Percentiles rank a stretch among this genome's conserved stretches.
Evolutionary conservation across 2,888 invertebrate genomes (phyloP).

Genomic region (Agriopis marginaria): DNA sequence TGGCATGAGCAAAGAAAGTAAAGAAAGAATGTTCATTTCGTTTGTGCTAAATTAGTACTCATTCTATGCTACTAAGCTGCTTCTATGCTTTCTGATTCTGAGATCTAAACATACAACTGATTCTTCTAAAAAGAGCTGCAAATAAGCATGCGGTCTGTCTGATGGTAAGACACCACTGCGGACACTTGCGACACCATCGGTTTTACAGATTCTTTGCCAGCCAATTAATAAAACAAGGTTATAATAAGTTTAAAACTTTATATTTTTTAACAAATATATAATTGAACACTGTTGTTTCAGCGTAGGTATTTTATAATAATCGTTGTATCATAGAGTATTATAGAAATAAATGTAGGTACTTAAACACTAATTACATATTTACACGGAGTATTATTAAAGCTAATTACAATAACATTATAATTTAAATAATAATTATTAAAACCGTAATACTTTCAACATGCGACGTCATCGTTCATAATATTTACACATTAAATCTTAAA

Average conservation of each 20-base stretch:
- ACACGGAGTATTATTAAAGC: constrained; percentile 67
- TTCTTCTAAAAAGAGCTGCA: no score
- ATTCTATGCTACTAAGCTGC: no score
- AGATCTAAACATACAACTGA: no score
- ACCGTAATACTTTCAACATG: constrained; percentile 55
- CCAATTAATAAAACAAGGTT: constrained; percentile 51
- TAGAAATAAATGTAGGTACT: constrained; percentile 57
- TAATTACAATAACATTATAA: constrained; percentile 64
- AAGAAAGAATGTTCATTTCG: no score
- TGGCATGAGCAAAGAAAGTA: no score
- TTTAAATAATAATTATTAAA: constrained; percentile 68
- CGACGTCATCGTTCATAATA: constrained; percentile 44
- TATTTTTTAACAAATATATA: constrained; percentile 86
- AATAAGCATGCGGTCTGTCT: no score
- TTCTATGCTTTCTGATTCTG: no score
- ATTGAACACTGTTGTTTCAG: constrained; percentile 70
- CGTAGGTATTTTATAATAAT: constrained; percentile 50
- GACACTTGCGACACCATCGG: no score
- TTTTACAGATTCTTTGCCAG: no score
- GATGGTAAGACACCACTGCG: no score
- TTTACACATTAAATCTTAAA: constrained; percentile 51
- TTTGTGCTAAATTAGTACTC: no score
- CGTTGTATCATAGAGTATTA: constrained; percentile 58
- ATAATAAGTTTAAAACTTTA: constrained; percentile 75
- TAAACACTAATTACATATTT: constrained; percentile 60